These are phyloP conservation scores for Parauchenoglanis ngamensis DNA, from an alignment of 2,797 vertebrate species.

Conservation along the genomic window DNA sequence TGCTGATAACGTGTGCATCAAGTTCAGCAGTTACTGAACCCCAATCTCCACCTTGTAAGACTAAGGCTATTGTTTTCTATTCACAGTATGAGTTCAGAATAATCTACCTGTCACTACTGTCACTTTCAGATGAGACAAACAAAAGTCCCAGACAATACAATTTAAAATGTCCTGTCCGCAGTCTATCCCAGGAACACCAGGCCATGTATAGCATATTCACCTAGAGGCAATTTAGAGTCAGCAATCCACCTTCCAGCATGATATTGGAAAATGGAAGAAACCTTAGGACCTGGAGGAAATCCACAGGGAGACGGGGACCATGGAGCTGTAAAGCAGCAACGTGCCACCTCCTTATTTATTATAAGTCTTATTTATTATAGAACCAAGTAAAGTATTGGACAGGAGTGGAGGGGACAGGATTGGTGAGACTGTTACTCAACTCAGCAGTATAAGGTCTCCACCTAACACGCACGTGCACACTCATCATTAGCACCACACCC, in stretches of 20 bases:
- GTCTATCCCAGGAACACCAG: neutral
- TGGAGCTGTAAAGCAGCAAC: neutral
- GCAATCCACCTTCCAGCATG: neutral
- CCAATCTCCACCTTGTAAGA: neutral
- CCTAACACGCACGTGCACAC: neutral
- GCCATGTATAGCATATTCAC: neutral
- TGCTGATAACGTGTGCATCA: neutral
- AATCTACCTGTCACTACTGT: neutral
- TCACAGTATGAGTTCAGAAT: neutral
- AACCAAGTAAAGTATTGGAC: neutral
- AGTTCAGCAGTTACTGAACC: neutral
- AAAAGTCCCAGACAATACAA: no score
- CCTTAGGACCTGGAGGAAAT: neutral
- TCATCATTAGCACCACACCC: neutral
- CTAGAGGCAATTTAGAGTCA: neutral
- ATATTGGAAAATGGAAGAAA: neutral
- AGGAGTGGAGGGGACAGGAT: neutral
- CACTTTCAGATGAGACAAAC: neutral
- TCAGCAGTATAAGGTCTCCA: neutral
- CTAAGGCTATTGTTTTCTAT: neutral
- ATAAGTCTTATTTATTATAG: neutral
- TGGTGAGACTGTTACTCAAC: neutral
- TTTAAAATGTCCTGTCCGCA: neutral
- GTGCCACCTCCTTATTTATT: neutral
- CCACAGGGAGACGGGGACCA: neutral